These are phyloP conservation scores for Peribatodes rhomboidaria DNA, from an alignment of 2,888 invertebrate species.

Conservation along the genomic window DNA sequence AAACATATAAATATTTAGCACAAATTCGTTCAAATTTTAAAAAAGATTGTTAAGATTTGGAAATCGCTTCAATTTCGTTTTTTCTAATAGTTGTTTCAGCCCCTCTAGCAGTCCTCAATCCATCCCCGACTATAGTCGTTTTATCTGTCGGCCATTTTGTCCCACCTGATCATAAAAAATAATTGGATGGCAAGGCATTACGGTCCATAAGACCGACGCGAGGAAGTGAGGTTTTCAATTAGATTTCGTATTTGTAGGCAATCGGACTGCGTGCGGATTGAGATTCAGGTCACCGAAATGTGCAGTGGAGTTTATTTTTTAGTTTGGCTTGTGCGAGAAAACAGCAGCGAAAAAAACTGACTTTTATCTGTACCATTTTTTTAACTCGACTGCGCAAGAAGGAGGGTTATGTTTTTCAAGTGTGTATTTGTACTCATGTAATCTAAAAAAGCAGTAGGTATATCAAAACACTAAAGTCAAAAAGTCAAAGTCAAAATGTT, in stretches of 20 bases:
- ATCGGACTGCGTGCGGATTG: constrained; percentile 24
- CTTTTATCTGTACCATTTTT: too few species aligned
- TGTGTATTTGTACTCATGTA: too few species aligned
- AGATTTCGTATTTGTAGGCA: constrained; percentile 52
- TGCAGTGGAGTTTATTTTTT: neutral
- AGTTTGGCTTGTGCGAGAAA: constrained; percentile 1
- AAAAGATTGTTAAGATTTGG: too few species aligned
- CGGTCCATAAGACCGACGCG: constrained; percentile 60
- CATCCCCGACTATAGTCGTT: constrained; percentile 51
- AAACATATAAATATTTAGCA: too few species aligned
- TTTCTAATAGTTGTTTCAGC: too few species aligned
- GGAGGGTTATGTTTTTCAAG: too few species aligned
- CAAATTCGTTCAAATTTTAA: too few species aligned
- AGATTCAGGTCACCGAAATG: constrained; percentile 10
- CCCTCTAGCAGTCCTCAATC: constrained; percentile 23
- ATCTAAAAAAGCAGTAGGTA: too few species aligned
- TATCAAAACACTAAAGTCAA: too few species aligned
- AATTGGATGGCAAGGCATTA: constrained; percentile 77
- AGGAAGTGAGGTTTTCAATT: constrained; percentile 56
- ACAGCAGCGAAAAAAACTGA: neutral
- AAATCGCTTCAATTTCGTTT: too few species aligned
- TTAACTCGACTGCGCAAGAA: too few species aligned
- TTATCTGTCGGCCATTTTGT: constrained; percentile 74
- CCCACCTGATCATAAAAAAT: constrained; percentile 83
- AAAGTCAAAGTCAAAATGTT: too few species aligned